phyloP scores from a whole-genome alignment of 1,140 invertebrate species.

The Grapholita molesta region DNA sequence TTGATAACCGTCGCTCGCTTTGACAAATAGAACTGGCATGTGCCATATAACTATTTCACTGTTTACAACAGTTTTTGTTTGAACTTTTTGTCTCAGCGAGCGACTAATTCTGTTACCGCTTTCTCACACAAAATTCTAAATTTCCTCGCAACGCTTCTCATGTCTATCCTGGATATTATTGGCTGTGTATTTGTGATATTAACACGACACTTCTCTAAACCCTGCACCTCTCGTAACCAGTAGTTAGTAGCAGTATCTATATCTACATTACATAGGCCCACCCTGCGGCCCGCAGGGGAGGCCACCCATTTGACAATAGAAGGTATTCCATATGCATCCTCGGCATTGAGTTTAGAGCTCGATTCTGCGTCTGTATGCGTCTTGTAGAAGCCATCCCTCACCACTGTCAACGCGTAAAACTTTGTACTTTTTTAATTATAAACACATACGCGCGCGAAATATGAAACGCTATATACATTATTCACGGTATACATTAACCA shows the following conservation, averaged over 20 bases:
- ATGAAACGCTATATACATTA: not conserved
- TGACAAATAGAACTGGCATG: not conserved
- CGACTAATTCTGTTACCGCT: not conserved
- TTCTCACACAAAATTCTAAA: constrained; percentile 41
- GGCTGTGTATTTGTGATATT: constrained; percentile 30
- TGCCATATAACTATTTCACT: not conserved
- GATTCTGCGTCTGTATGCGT: not conserved
- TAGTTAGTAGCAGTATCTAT: not conserved
- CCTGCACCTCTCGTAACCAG: not conserved
- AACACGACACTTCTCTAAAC: not conserved
- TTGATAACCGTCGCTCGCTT: not conserved
- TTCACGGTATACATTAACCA: not conserved
- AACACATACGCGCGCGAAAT: not conserved
- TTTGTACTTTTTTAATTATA: not conserved
- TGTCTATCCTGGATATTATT: constrained; percentile 24
- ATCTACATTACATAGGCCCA: not conserved
- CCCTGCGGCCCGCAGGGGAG: not conserved
- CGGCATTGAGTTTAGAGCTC: not conserved
- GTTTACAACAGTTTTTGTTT: not conserved
- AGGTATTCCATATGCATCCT: not conserved
- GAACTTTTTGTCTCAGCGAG: not conserved
- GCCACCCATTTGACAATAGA: not conserved
- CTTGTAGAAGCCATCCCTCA: not conserved
- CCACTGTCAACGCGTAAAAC: not conserved
- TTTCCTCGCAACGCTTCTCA: constrained; percentile 31